These are phyloP conservation scores for Megaleporinus macrocephalus DNA, from an alignment of 2,113 vertebrate species.

Conservation along the genomic window DNA sequence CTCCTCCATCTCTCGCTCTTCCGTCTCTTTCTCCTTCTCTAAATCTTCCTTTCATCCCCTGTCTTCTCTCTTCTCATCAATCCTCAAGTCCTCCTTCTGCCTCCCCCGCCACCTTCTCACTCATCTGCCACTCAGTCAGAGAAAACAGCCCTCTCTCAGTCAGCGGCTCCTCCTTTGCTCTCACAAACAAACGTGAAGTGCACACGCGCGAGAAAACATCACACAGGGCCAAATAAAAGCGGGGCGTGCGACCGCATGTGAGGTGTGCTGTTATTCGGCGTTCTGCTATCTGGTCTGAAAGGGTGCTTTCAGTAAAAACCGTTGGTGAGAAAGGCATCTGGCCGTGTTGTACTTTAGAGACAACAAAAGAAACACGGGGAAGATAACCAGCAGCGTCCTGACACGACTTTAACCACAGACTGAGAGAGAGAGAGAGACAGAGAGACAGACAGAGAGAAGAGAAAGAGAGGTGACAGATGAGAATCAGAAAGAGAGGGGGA, in stretches of 20 bases:
- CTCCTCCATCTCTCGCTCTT: not conserved
- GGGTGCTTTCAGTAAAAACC: not conserved
- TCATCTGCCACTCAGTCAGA: slow-evolving; percentile 13
- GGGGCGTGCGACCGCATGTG: not conserved
- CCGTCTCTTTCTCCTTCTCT: not conserved
- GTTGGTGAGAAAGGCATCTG: not conserved
- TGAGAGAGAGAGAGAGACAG: not conserved
- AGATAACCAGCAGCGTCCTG: not conserved
- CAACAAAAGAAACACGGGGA: not conserved
- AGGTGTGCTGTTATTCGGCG: not conserved
- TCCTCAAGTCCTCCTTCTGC: not conserved
- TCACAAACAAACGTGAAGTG: slow-evolving; percentile 6
- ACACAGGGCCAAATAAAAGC: not conserved
- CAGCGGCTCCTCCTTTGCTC: slow-evolving; percentile 9
- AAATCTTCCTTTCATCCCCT: no score
- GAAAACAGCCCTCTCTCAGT: not conserved
- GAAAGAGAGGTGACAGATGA: no score
- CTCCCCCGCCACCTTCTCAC: slow-evolving; percentile 29
- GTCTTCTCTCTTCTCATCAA: not conserved
- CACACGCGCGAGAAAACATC: slow-evolving; percentile 7
- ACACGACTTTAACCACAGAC: not conserved
- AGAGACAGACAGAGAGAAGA: no score
- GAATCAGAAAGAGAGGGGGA: no score
- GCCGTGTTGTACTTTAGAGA: not conserved
- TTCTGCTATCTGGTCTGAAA: not conserved